A percentile compares a stretch with the other conserved stretches of the same genome.
phyloP scores from a whole-genome alignment of 2,797 vertebrate genomes.

The Leuciscus waleckii region DNA sequence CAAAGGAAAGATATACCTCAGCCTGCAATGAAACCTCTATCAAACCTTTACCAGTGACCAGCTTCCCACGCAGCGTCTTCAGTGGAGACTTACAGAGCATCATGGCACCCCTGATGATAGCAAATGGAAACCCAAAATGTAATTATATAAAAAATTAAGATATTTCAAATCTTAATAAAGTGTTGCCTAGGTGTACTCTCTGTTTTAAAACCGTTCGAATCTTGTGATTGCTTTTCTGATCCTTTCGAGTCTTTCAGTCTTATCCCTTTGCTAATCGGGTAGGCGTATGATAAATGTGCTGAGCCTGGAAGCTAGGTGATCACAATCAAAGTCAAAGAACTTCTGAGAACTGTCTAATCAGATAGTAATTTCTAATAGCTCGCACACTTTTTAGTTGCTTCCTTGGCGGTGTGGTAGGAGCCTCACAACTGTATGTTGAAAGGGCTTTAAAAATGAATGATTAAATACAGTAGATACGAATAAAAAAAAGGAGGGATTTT shows the following conservation, averaged over 20 bases:
- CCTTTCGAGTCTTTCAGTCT: conserved; percentile 38
- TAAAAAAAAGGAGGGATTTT: neutral
- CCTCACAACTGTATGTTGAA: neutral
- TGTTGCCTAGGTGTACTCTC: neutral
- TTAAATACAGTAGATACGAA: neutral
- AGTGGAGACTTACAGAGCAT: conserved; percentile 38
- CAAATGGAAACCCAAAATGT: conserved; percentile 52
- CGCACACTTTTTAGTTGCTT: conserved; percentile 27
- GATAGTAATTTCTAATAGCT: conserved; percentile 58
- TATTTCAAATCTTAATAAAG: neutral
- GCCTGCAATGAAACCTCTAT: neutral
- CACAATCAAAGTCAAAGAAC: conserved; percentile 1
- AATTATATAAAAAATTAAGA: neutral
- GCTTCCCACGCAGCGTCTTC: conserved; percentile 53
- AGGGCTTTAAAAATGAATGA: neutral
- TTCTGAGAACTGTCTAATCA: conserved; percentile 64
- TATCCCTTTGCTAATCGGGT: conserved; percentile 59
- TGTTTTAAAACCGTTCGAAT: neutral
- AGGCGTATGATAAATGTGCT: conserved; percentile 49
- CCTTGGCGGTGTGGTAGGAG: neutral
- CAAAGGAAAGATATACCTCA: conserved; percentile 34
- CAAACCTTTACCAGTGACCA: conserved; percentile 25
- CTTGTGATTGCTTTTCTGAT: neutral
- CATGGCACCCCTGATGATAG: conserved; percentile 23
- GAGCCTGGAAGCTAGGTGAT: conserved; percentile 56